A percentile compares a stretch with the other conserved stretches of the same genome.
Conservation (phyloP, 2,113 vertebrate genomes). For the Amphilophus citrinellus region DNA sequence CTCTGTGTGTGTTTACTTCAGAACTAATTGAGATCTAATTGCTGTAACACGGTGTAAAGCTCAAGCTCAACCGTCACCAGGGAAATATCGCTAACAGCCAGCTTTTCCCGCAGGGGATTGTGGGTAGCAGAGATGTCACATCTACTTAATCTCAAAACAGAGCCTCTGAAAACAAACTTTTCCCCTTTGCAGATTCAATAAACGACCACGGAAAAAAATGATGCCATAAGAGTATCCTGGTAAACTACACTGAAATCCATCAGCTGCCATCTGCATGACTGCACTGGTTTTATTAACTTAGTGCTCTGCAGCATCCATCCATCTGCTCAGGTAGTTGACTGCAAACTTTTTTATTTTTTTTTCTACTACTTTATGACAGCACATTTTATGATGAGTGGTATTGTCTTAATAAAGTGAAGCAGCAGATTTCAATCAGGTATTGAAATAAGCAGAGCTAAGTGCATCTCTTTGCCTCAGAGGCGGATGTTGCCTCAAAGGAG, state of each 20-base stretch:
- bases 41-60: slow-evolving; percentile 69
- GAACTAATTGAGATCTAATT: slow-evolving; percentile 80
- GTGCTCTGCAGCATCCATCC: slow-evolving; percentile 36
- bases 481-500: slow-evolving; percentile 48
- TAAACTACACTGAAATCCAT: neutral
- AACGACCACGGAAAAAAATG: slow-evolving; percentile 4
- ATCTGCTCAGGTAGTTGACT: neutral
- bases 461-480: slow-evolving; percentile 55
- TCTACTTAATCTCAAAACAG: slow-evolving; percentile 64
- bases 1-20: slow-evolving; percentile 69
- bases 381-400: slow-evolving; percentile 35
- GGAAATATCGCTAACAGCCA: slow-evolving; percentile 73
- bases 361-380: slow-evolving; percentile 14
- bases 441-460: slow-evolving; percentile 62
- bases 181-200: slow-evolving; percentile 13
- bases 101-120: slow-evolving; percentile 61
- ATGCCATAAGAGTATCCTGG: neutral
- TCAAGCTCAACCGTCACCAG: slow-evolving; percentile 51
- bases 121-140: slow-evolving; percentile 72
- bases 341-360: neutral
- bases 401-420: slow-evolving; percentile 45
- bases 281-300: slow-evolving; percentile 6
- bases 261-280: slow-evolving; percentile 10
- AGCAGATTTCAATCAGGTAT: slow-evolving; percentile 50
- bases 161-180: slow-evolving; percentile 57